Percentiles rank a stretch among this genome's conserved stretches.
These are phyloP conservation scores for Emydocephalus ijimae DNA, from an alignment of 2,113 vertebrate genomes.

Conservation along the genomic window DNA sequence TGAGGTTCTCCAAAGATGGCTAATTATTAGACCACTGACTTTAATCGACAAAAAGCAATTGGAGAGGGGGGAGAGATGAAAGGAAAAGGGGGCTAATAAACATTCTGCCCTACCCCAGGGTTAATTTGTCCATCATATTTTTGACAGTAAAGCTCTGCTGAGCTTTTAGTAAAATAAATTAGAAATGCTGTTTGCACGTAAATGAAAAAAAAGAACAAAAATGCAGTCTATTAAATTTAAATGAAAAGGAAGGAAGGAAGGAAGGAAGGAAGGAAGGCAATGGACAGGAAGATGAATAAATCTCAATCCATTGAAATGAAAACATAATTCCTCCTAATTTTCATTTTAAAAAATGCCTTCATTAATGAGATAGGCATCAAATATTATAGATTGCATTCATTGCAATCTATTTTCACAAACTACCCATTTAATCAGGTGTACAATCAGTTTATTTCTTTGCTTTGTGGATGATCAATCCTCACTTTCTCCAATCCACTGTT, in stretches of 20 bases:
- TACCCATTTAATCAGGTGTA: not conserved
- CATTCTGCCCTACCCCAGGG: not conserved
- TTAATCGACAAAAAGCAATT: not conserved
- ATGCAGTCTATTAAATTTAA: constrained; percentile 23
- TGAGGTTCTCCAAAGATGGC: not conserved
- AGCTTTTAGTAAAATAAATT: constrained; percentile 2
- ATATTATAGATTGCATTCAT: not conserved
- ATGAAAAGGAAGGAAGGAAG: not conserved
- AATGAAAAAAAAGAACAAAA: not conserved
- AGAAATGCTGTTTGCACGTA: not conserved
- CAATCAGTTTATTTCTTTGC: not conserved
- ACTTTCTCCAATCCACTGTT: not conserved
- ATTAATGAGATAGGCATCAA: not conserved
- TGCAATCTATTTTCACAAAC: not conserved
- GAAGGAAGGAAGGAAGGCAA: not conserved
- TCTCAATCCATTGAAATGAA: not conserved
- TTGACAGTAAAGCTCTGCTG: not conserved
- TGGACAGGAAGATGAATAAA: not conserved
- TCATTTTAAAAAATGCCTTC: not conserved
- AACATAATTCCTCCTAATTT: not conserved
- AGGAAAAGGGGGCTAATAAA: not conserved
- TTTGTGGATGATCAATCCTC: not conserved
- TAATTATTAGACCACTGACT: not conserved
- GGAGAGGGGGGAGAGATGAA: not conserved
- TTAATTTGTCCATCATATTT: not conserved